A percentile compares a stretch with the other conserved stretches of the same genome.
These are phyloP conservation scores for Mustelus asterias DNA, from an alignment of 2,113 vertebrate species.

Conservation along the genomic window DNA sequence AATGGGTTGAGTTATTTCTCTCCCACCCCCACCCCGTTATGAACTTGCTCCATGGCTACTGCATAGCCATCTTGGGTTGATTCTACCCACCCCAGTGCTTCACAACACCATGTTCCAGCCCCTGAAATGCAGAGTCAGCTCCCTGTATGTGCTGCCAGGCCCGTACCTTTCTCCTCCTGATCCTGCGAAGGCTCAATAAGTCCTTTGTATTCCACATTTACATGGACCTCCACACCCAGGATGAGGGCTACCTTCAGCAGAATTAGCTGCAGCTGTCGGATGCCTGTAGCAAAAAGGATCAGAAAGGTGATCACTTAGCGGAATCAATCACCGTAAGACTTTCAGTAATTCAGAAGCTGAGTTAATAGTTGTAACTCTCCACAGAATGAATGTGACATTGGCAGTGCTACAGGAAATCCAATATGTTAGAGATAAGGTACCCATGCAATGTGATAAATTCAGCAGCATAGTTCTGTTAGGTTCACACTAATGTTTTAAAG, in stretches of 20 bases:
- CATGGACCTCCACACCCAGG: conserved; percentile 83
- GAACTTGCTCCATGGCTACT: neutral
- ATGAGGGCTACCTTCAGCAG: conserved; percentile 81
- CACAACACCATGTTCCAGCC: neutral
- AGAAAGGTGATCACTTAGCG: neutral
- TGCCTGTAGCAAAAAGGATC: conserved; percentile 57
- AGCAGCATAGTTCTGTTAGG: neutral
- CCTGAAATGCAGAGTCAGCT: neutral
- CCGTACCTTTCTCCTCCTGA: conserved; percentile 39
- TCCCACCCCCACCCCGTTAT: neutral
- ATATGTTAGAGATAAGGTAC: neutral
- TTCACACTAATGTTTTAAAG: neutral
- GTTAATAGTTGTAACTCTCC: too few relatives aligned
- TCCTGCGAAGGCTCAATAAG: conserved; percentile 61
- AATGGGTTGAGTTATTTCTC: neutral
- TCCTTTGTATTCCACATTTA: conserved; percentile 65
- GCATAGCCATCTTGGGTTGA: neutral
- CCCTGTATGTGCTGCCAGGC: neutral
- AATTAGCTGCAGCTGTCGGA: conserved; percentile 87
- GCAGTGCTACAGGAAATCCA: neutral
- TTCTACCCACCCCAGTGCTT: neutral
- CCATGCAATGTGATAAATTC: neutral
- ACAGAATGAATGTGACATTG: neutral
- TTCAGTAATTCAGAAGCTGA: neutral
- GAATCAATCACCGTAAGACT: neutral